Percentiles rank a stretch among this genome's conserved stretches.
Evolutionary conservation across 2,113 vertebrate species (phyloP).

Genomic region (Pterophyllum scalare): DNA sequence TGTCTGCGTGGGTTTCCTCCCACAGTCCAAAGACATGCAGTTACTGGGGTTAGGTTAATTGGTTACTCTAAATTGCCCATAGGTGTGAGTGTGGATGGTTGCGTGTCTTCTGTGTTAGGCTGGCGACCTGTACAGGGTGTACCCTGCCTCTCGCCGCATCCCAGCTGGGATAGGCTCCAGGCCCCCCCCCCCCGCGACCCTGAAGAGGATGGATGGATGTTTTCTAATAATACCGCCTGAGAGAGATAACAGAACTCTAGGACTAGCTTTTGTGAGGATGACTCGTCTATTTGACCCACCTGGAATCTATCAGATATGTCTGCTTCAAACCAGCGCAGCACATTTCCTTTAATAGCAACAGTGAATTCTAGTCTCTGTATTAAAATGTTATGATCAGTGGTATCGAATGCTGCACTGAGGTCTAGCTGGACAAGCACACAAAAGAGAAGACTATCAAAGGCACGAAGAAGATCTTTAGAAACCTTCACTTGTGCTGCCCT

Average conservation of each 20-base stretch:
- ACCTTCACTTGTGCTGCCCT: neutral
- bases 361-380: no score
- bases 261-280: neutral
- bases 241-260: neutral
- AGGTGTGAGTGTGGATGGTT: neutral
- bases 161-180: neutral
- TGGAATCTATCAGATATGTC: no score
- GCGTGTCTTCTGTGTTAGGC: no score
- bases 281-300: neutral
- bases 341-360: no score
- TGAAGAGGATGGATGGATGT: no score
- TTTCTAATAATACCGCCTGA: neutral
- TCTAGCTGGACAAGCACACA: neutral
- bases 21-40: neutral
- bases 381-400: no score
- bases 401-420: neutral
- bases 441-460: neutral
- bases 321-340: no score
- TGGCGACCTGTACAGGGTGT: no score
- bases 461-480: fast-evolving
- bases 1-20: neutral
- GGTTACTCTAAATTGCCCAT: neutral
- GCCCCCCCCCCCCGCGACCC: neutral
- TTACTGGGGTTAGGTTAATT: neutral
- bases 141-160: neutral